Conservation (phyloP, 2,113 vertebrate species). For the Pygoscelis antarcticus region DNA sequence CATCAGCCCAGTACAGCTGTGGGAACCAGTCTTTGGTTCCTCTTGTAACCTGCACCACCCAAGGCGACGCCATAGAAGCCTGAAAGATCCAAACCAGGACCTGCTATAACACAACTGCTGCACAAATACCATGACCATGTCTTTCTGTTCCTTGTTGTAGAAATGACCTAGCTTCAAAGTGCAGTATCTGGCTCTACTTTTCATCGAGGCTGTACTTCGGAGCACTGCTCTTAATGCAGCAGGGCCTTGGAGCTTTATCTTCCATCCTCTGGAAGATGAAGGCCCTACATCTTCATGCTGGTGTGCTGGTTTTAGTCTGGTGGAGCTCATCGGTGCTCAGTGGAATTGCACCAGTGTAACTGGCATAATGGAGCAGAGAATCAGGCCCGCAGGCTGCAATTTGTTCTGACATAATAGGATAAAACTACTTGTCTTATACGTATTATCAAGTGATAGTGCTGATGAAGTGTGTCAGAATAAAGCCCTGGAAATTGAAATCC, state of each 20-base stretch:
- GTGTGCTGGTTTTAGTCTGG: not conserved
- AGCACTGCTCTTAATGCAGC: not conserved
- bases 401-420: conserved; percentile 64
- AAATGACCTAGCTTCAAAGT: not conserved
- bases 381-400: conserved; percentile 40
- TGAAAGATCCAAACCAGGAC: not conserved
- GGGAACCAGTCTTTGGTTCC: not conserved
- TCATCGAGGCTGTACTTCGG: not conserved
- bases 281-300: not conserved
- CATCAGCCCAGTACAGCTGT: not conserved
- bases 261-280: not conserved
- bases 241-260: not conserved
- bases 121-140: not conserved
- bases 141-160: not conserved
- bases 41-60: not conserved
- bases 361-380: conserved; percentile 43
- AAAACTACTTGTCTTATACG: conserved; percentile 38
- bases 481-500: conserved; percentile 17
- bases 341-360: not conserved
- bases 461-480: conserved; percentile 66
- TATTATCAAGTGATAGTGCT: conserved; percentile 5
- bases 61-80: accelerated
- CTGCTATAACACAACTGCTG: not conserved
- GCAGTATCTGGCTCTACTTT: not conserved
- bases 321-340: not conserved